A percentile compares a stretch with the other conserved stretches of the same genome.
Conservation (phyloP, 1,140 invertebrate species). For the Tetranychus cinnabarinus region DNA sequence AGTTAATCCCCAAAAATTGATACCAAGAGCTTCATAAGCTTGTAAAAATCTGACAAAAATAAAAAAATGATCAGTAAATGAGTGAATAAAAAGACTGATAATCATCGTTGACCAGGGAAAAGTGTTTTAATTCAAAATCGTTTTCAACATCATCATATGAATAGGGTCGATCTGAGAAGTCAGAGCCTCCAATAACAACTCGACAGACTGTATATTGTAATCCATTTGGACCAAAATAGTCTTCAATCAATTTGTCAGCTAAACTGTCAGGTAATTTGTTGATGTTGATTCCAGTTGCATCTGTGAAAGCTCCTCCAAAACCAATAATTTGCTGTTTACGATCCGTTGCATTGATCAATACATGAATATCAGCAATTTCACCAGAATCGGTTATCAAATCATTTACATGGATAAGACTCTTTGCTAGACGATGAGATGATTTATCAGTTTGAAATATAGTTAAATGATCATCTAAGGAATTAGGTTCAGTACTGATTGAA, state of each 20-base stretch:
- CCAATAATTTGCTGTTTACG: conserved; percentile 22
- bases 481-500: not conserved
- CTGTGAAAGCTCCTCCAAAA: conserved; percentile 69
- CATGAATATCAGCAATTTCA: not conserved
- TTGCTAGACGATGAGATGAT: not conserved
- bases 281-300: conserved; percentile 51
- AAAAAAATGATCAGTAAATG: conserved; percentile 18
- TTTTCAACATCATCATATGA: conserved; percentile 36
- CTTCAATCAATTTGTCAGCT: conserved; percentile 23
- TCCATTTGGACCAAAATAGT: conserved; percentile 19
- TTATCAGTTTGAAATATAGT: not conserved
- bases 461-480: not conserved
- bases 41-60: conserved; percentile 28
- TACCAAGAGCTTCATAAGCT: conserved; percentile 27
- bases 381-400: not conserved
- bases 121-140: conserved; percentile 38
- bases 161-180: conserved; percentile 45
- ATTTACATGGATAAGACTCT: not conserved
- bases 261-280: conserved; percentile 27
- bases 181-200: conserved; percentile 53
- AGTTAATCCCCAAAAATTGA: conserved; percentile 36
- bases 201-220: conserved; percentile 22
- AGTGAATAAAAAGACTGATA: conserved; percentile 30
- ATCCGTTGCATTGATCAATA: not conserved
- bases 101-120: conserved; percentile 41